A percentile compares a stretch with the other conserved stretches of the same genome.
Conservation (phyloP, 2,113 vertebrate species). For the Callocephalon fimbriatum region DNA sequence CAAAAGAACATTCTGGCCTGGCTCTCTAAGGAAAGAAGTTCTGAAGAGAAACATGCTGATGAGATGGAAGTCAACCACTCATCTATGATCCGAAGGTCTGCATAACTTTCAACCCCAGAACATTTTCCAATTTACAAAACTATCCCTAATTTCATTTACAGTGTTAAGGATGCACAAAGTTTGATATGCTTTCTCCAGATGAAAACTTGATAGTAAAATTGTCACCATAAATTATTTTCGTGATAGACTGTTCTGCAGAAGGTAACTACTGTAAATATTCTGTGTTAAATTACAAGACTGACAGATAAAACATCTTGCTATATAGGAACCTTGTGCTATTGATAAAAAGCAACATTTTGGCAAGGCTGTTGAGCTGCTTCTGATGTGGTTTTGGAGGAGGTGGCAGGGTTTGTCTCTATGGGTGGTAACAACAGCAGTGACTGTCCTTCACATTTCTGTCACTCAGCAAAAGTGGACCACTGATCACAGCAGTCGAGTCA, state of each 20-base stretch:
- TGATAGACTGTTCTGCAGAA: not conserved
- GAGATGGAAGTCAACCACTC: not conserved
- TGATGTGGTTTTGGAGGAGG: not conserved
- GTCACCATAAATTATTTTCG: not conserved
- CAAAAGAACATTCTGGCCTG: slow-evolving; percentile 9
- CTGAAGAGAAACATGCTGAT: not conserved
- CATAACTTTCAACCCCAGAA: not conserved
- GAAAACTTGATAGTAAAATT: not conserved
- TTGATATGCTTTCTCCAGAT: not conserved
- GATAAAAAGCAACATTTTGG: not conserved
- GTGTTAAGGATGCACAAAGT: not conserved
- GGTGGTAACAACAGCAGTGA: not conserved
- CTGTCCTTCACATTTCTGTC: not conserved
- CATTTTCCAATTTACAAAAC: not conserved
- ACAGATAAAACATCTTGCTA: not conserved
- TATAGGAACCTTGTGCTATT: not conserved
- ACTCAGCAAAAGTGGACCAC: not conserved
- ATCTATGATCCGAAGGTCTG: not conserved
- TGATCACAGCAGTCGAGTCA: not conserved
- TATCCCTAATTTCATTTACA: not conserved
- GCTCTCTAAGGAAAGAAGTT: not conserved
- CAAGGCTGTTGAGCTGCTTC: not conserved
- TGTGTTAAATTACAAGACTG: not conserved
- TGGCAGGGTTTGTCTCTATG: not conserved
- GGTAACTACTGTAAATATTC: not conserved